These are phyloP conservation scores for Agrenia bidenticulata DNA, from an alignment of 2,888 invertebrate genomes.

Conservation along the genomic window DNA sequence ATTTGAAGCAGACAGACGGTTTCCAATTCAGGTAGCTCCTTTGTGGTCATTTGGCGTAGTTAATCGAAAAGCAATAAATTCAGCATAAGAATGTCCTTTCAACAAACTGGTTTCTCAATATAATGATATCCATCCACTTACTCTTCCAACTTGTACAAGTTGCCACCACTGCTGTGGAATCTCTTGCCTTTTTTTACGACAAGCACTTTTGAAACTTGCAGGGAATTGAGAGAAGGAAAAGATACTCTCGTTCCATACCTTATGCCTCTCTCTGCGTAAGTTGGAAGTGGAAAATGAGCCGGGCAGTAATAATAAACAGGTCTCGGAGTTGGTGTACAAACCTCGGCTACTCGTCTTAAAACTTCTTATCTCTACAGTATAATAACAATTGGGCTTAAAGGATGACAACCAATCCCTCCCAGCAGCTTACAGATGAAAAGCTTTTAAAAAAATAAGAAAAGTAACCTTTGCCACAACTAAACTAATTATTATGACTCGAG, in stretches of 20 bases:
- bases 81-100: slow-evolving; percentile 53
- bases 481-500: slow-evolving; percentile 39
- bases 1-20: slow-evolving; percentile 34
- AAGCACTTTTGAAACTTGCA: background rate
- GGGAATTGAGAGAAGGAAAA: background rate
- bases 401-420: slow-evolving; percentile 13
- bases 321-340: no score
- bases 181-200: slow-evolving; percentile 4
- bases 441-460: slow-evolving; percentile 19
- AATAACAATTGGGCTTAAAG: background rate
- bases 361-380: background rate
- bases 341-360: no score
- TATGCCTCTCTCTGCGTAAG: background rate
- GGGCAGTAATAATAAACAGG: no score
- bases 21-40: slow-evolving; percentile 53
- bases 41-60: slow-evolving; percentile 52
- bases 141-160: slow-evolving; percentile 24
- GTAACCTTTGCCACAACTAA: slow-evolving; percentile 24
- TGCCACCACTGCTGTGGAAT: slow-evolving; percentile 3
- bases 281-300: background rate
- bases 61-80: slow-evolving; percentile 54
- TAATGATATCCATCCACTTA: slow-evolving; percentile 41
- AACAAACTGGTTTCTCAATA: slow-evolving; percentile 53
- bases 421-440: slow-evolving; percentile 10
- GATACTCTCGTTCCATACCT: background rate